Evolutionary conservation across 2,888 invertebrate species (phyloP).

Genomic region (Chelonus formosanus): DNA sequence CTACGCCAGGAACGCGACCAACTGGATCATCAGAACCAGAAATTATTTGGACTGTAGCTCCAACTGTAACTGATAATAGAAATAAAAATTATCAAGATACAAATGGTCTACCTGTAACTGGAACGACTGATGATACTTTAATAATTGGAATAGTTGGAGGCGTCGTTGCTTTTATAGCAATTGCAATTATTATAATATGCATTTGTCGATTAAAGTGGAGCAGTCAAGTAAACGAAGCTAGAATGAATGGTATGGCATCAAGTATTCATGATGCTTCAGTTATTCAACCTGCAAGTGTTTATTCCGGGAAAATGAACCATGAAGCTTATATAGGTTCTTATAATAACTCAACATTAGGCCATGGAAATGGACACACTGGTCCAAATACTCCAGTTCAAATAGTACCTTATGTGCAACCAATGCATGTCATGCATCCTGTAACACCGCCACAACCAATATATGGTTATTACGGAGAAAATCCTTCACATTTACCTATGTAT

Average conservation of each 20-base stretch:
- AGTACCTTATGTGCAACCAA: conserved; percentile 58
- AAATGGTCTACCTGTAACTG: conserved; percentile 58
- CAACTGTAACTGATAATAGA: conserved; percentile 71
- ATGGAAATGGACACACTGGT: conserved; percentile 45
- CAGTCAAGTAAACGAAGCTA: conserved; percentile 58
- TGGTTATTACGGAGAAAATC: conserved; percentile 54
- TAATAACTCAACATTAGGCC: conserved; percentile 56
- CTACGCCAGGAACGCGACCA: conserved; percentile 68
- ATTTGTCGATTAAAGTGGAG: conserved; percentile 81
- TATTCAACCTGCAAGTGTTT: conserved; percentile 57
- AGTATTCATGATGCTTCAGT: conserved; percentile 61
- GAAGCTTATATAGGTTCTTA: conserved; percentile 55
- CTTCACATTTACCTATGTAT: conserved; percentile 54
- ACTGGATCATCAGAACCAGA: conserved; percentile 77
- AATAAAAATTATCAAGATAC: conserved; percentile 69
- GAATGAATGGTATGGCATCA: conserved; percentile 56
- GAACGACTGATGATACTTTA: conserved; percentile 87
- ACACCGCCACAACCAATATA: conserved; percentile 55
- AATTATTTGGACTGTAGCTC: conserved; percentile 89
- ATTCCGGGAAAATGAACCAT: conserved; percentile 59
- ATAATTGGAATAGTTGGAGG: conserved; percentile 95
- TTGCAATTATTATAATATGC: conserved; percentile 88
- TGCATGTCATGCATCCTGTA: conserved; percentile 56
- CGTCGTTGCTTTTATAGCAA: conserved; percentile 89
- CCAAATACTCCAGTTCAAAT: conserved; percentile 57